Conservation (phyloP, 2,888 invertebrate species). For the Keiferia lycopersicella region DNA sequence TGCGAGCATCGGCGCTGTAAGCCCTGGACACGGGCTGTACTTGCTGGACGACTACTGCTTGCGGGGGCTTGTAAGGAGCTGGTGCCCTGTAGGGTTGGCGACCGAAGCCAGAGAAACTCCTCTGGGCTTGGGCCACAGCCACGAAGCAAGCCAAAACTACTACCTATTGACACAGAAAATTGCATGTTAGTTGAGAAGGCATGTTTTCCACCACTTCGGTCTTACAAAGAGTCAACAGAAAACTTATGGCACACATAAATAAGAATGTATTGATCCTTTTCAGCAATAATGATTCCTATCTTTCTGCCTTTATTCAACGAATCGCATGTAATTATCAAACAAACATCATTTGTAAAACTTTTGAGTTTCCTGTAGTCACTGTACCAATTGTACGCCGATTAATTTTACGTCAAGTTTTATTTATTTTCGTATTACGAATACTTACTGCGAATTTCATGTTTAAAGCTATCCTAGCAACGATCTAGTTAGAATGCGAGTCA, state of each 20-base stretch:
- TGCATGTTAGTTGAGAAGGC: not conserved
- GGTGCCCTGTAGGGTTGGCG: conserved; percentile 27
- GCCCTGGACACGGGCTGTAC: conserved; percentile 23
- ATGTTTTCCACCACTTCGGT: no score
- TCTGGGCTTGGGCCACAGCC: conserved; percentile 55
- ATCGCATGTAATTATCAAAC: no score
- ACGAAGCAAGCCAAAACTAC: conserved; percentile 52
- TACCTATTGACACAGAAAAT: conserved; percentile 42
- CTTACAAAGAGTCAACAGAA: no score
- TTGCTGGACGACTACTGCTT: conserved; percentile 20
- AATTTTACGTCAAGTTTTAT: not conserved
- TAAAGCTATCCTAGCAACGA: conserved; percentile 58
- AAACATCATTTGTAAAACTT: no score
- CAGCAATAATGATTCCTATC: no score
- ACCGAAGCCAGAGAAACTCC: conserved; percentile 30
- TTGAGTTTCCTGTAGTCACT: no score
- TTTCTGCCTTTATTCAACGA: no score
- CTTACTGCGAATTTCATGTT: conserved; percentile 71
- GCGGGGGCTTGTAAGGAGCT: conserved; percentile 36
- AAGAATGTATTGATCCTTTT: no score
- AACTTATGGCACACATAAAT: no score
- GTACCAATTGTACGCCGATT: no score
- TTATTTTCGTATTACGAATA: conserved; percentile 33
- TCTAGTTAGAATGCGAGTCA: conserved; percentile 72
- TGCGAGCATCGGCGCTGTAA: conserved; percentile 41